Conservation (phyloP, 1,140 invertebrate genomes). For the Pseudoatta argentina region DNA sequence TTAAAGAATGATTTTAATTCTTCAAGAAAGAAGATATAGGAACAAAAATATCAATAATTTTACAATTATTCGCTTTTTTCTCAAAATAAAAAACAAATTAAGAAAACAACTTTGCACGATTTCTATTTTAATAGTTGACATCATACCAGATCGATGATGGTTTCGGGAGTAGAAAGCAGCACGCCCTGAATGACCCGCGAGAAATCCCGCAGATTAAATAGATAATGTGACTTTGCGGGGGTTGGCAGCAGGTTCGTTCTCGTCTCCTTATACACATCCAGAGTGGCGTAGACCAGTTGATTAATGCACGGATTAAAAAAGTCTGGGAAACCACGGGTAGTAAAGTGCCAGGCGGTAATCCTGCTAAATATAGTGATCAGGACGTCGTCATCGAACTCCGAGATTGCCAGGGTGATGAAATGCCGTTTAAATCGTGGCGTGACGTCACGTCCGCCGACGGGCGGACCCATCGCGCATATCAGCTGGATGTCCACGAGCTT, state of each 20-base stretch:
- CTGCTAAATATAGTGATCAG: slow-evolving; percentile 95
- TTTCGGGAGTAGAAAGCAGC: slow-evolving; percentile 77
- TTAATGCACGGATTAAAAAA: slow-evolving; percentile 95
- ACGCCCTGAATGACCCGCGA: slow-evolving; percentile 94
- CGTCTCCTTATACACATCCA: slow-evolving; percentile 95
- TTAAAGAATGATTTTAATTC: background rate
- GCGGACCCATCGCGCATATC: slow-evolving; percentile 95
- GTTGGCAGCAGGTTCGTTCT: slow-evolving; percentile 95
- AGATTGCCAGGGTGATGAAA: slow-evolving; percentile 95
- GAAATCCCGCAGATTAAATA: slow-evolving; percentile 98
- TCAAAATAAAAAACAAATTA: background rate
- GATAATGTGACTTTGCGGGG: slow-evolving; percentile 96
- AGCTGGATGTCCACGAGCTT: slow-evolving; percentile 95
- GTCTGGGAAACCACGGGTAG: slow-evolving; percentile 95
- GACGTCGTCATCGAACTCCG: slow-evolving; percentile 95
- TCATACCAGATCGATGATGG: slow-evolving; percentile 72
- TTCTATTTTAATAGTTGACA: background rate
- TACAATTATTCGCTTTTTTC: background rate
- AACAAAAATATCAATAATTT: background rate
- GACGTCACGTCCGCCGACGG: slow-evolving; percentile 93
- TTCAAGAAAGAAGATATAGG: background rate
- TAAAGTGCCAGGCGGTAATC: slow-evolving; percentile 97
- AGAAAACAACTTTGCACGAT: background rate
- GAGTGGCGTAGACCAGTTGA: slow-evolving; percentile 93
- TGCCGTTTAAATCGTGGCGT: slow-evolving; percentile 97